Conservation (phyloP, 92 coral and sea anemone genomes). For the Blastomussa wellsi region DNA sequence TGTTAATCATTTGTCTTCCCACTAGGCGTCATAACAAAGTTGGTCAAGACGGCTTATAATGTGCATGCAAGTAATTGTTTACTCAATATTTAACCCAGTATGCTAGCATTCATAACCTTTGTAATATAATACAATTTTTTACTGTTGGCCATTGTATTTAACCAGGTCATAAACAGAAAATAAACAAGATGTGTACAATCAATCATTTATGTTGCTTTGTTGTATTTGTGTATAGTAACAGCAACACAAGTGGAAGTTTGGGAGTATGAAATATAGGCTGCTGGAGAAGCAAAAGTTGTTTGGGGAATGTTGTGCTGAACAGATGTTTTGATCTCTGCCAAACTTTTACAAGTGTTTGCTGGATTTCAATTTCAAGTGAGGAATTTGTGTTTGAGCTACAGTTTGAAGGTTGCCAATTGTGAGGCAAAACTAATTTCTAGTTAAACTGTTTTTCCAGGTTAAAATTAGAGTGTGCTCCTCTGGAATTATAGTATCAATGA, state of each 20-base stretch:
- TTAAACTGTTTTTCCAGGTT: too few species aligned
- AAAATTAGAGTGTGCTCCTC: too few species aligned
- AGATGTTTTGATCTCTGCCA: background rate
- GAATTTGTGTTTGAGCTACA: too few species aligned
- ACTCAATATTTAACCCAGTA: background rate
- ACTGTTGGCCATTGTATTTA: background rate
- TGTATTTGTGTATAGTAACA: background rate
- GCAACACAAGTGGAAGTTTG: background rate
- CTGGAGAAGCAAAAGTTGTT: background rate
- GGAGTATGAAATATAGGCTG: background rate
- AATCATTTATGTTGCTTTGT: background rate
- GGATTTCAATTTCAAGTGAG: too few species aligned
- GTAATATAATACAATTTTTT: background rate
- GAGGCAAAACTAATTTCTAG: too few species aligned
- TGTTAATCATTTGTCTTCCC: background rate
- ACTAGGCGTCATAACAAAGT: background rate
- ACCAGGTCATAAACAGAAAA: background rate
- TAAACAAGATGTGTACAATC: conserved; percentile 5
- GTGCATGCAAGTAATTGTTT: too few species aligned
- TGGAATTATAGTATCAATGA: too few species aligned
- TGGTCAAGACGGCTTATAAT: background rate
- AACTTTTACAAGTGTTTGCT: background rate
- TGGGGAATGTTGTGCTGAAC: background rate
- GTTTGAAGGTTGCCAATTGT: too few species aligned
- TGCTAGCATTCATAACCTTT: background rate